Evolutionary conservation across 2,113 vertebrate genomes (phyloP), one percentile per base, ranked within the genome.

Genomic region (Empidonax traillii): DNA sequence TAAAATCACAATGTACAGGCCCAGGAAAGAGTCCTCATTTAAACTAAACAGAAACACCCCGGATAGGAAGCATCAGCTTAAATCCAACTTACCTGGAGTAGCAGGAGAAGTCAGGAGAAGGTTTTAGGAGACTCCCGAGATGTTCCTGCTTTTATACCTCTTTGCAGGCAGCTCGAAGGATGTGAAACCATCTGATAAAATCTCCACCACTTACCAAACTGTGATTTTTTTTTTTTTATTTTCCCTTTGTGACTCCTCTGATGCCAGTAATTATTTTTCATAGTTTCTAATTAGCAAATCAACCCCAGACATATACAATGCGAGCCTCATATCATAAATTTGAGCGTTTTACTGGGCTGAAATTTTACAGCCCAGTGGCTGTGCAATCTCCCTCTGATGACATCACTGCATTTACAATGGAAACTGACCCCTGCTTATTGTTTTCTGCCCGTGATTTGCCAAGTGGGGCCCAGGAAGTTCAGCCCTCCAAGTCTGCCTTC

Each of bases 241-340:
- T 12, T 12, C 39, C 39, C 58, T 2, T 6, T 25, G 39, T 75
- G 71, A 59, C 87, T 95, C 71, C 31, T 89, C 11, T 79, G n/a
- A 31, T 6, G 21, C 19, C 58, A 3, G 58, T 24, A 95, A 93
- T 94, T 96, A 95, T 79, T 93, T 96, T 96, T 84, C 72, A 59
- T 27, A 2, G 23, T 55, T 96, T 41, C 76, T 65, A 79, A 80
- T 86, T 83, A 89, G 27, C 65, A 56, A 89, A 76, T 86, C 24
- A 76, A 65, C 49, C 62, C 25, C 25, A 52, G 63, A 75, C 44
- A 62, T 94, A 43, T 63, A 90, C 44, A 35, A 19, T 23, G 41
- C 16, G 53, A 47, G 33, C 83, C 28, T 49, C 25, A 1, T 43
- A 83, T 51, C 46, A 14, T 91, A 84, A 95, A 94, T 75, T 46